Base-by-base conservation (phyloP, 2,888 invertebrate species). In the Cyaniris semiargus region DNA sequence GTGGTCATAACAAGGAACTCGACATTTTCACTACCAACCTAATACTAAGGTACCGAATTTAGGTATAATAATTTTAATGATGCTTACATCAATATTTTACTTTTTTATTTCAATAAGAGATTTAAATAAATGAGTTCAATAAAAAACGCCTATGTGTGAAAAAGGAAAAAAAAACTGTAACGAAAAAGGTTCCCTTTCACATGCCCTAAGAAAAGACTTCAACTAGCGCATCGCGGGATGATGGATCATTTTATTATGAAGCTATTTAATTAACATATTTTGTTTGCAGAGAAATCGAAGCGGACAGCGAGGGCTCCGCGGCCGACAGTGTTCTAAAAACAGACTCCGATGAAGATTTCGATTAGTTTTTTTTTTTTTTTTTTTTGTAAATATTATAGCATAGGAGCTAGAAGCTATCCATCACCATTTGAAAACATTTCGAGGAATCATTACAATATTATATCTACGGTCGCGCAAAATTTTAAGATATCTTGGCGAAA, bases 271-370 rank as follows among this genome's bases (percentile, higher is more conserved):
- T 74, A 34, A 8, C 58, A 34, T 78, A 44, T 60, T 60, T 78
- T 79, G 21, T 82, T 80, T 76, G 70, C 88, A 94, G 94, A 77
- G 93, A 91, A 81, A 84, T 89, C 70, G 89, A 89, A 76, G 88
- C 89, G 79, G 93, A 94, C 86, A 94, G 94, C 84, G 94, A 94
- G 77, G 93, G 91, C 56, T 93, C 94, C 6, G 92, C 90, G n/a
- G 90, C 93, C 7, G 94, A 94, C 85, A 94, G 94, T 86, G 91
- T 92, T 44, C 85, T 94, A 81, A 91, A 90, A 83, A 93, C 94
- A 21, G 94, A 94, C 83, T 94, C 94, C 10, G 94, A 94, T 82
- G 94, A 94, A 80, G 94, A 94, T 84, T 94, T 92, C 80, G 94
- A 94, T 84, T 94, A 84, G 79, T 76, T 8, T 13, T 60, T 70